A percentile compares a stretch with the other conserved stretches of the same genome.
Evolutionary conservation across 2,888 invertebrate species (phyloP).

Genomic region (Dorcus hopei): DNA sequence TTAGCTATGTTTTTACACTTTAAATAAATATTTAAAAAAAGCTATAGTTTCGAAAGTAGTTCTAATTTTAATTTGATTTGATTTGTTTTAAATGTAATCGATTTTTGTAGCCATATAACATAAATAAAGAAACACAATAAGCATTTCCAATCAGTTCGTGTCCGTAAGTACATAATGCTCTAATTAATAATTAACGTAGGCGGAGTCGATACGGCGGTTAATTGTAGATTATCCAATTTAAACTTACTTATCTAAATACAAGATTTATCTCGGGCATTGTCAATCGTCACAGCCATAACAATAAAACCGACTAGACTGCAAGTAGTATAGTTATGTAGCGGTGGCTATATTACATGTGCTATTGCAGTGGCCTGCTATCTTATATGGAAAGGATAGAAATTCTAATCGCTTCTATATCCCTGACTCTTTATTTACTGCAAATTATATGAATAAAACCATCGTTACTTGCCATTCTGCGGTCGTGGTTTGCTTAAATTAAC

Average conservation of each 20-base stretch:
- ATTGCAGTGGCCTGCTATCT: constrained; percentile 29
- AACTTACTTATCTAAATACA: constrained; percentile 38
- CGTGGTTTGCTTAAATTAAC: constrained; percentile 38
- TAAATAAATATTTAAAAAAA: too few species aligned
- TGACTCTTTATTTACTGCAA: constrained; percentile 42
- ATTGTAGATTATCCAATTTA: constrained; percentile 37
- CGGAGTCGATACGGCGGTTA: constrained; percentile 24
- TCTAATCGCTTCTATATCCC: constrained; percentile 25
- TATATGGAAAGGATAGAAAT: constrained; percentile 36
- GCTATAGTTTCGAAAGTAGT: too few species aligned
- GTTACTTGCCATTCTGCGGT: constrained; percentile 37
- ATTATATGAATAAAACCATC: constrained; percentile 42
- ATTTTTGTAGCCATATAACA: not conserved
- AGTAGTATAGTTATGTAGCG: constrained; percentile 26
- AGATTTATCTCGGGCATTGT: constrained; percentile 43
- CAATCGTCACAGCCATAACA: constrained; percentile 41
- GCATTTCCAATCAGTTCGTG: not conserved
- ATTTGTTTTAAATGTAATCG: not conserved
- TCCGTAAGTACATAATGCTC: too few species aligned
- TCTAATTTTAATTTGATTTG: too few species aligned
- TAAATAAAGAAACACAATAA: not conserved
- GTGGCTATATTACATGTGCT: constrained; percentile 36
- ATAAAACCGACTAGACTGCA: constrained; percentile 35
- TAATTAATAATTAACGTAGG: constrained; percentile 5
- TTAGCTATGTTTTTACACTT: too few species aligned